Evolutionary conservation across 2,113 vertebrate species (phyloP).

Genomic region (Halcyon senegalensis): DNA sequence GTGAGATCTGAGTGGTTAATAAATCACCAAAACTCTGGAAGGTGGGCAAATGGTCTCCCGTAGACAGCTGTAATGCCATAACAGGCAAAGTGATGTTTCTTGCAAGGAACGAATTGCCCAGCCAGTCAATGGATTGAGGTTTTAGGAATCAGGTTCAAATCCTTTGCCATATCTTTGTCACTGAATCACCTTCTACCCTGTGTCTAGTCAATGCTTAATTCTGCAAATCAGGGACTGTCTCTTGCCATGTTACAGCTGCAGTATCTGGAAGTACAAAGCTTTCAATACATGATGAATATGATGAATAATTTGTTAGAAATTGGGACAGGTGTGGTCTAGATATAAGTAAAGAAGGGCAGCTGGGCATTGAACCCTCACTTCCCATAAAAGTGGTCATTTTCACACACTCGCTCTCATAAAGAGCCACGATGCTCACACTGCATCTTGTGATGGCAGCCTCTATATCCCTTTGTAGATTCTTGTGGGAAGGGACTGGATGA

Average conservation of each 20-base stretch:
- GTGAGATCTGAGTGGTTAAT: neutral
- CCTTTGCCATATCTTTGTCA: neutral
- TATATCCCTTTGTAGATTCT: rapidly evolving
- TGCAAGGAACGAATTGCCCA: neutral
- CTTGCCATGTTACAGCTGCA: rapidly evolving
- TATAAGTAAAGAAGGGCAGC: neutral
- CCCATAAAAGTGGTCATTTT: neutral
- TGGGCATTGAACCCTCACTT: neutral
- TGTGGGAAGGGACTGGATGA: neutral
- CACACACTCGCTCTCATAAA: rapidly evolving
- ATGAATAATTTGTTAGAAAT: neutral
- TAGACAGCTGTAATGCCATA: neutral
- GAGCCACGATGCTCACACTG: rapidly evolving
- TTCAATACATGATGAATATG: neutral
- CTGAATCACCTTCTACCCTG: neutral
- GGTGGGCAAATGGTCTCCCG: neutral
- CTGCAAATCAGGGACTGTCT: neutral
- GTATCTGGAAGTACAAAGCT: rapidly evolving
- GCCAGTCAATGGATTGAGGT: neutral
- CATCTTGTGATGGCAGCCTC: neutral
- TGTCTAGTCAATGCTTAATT: neutral
- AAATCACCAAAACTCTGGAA: neutral
- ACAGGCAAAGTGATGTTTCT: neutral
- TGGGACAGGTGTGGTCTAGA: neutral
- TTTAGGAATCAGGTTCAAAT: neutral